A percentile compares a stretch with the other conserved stretches of the same genome.
These are phyloP conservation scores for Euwallacea similis DNA, from an alignment of 1,140 invertebrate genomes.

Conservation along the genomic window DNA sequence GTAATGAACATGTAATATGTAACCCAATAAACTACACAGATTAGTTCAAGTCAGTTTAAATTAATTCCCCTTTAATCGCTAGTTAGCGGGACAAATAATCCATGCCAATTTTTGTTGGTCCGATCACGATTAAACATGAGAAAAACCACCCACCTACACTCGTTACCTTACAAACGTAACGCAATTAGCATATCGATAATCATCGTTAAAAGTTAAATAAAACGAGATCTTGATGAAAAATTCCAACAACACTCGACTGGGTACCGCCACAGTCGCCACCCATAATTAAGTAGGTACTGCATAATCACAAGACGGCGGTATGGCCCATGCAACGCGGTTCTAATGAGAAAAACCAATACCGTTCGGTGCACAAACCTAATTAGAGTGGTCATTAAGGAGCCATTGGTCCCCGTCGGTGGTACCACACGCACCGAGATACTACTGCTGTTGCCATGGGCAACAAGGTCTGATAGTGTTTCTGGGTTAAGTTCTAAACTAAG, in stretches of 20 bases:
- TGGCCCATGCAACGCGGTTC: not conserved
- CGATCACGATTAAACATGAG: no score
- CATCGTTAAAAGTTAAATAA: not conserved
- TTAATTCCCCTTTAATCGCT: no score
- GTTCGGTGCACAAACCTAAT: constrained; percentile 11
- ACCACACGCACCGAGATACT: not conserved
- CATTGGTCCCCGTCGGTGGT: constrained; percentile 15
- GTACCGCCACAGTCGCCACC: constrained; percentile 1
- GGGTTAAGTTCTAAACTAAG: not conserved
- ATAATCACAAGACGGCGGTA: not conserved
- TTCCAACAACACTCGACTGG: not conserved
- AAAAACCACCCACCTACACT: no score
- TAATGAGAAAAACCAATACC: constrained; percentile 22
- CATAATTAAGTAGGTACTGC: not conserved
- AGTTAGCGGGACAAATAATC: no score
- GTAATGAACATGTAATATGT: no score
- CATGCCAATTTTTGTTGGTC: no score
- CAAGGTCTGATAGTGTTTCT: constrained; percentile 1
- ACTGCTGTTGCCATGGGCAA: constrained; percentile 21
- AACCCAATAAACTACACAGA: no score
- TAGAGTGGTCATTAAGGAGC: constrained; percentile 14
- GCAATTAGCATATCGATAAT: no score
- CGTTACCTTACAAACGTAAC: no score
- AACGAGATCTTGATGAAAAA: not conserved
- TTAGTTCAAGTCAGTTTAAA: no score